These are phyloP conservation scores for Nannospalax galili DNA, from an alignment of 2,113 vertebrate species.

Conservation along the genomic window DNA sequence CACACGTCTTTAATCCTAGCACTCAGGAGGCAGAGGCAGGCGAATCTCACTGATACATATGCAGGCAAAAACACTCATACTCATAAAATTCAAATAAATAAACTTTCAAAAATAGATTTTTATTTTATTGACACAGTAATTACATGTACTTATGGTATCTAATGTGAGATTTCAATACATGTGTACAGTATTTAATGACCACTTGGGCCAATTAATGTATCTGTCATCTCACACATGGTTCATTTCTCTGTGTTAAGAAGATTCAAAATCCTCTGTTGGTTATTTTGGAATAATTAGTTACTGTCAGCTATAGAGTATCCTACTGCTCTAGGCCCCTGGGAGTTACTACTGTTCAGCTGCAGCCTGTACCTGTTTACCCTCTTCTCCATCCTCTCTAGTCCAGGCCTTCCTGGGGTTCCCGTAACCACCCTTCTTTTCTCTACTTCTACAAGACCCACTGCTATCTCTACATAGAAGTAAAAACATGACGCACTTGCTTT, in stretches of 20 bases:
- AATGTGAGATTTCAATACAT: not conserved
- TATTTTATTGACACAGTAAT: not conserved
- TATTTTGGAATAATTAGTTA: not conserved
- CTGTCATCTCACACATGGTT: not conserved
- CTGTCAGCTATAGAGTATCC: not conserved
- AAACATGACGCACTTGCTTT: too few species aligned
- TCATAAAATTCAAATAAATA: too few species aligned
- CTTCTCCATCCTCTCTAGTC: not conserved
- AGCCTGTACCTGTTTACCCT: not conserved
- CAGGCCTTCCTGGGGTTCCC: not conserved
- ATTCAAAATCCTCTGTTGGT: not conserved
- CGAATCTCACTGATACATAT: too few species aligned
- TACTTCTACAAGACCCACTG: not conserved
- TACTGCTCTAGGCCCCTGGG: not conserved
- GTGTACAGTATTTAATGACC: not conserved
- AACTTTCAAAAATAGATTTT: too few species aligned
- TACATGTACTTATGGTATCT: not conserved
- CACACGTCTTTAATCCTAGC: too few species aligned
- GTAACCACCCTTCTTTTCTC: not conserved
- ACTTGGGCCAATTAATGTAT: not conserved
- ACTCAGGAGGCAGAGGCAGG: too few species aligned
- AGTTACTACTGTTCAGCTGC: not conserved
- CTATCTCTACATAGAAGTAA: not conserved
- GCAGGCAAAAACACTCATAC: too few species aligned
- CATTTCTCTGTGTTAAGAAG: not conserved